Base-by-base conservation (phyloP, 2,888 invertebrate species). In the Esperia sulphurella region DNA sequence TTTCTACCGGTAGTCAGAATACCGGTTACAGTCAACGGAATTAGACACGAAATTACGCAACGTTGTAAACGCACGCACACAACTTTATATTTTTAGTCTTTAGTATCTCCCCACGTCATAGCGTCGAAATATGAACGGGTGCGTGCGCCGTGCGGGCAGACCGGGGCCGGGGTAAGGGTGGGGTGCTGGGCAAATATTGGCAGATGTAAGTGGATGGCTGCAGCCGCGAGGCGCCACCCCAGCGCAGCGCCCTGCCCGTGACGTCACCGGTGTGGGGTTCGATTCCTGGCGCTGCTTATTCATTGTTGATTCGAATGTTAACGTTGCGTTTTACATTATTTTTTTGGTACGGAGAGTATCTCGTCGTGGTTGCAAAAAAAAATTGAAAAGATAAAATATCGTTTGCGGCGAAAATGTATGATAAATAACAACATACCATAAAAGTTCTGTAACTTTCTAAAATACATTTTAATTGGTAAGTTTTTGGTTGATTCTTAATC, bases 131-230 rank as follows among this genome's bases (percentile, higher is more conserved):
- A 85, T 82, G 84, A 81, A 83, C 84, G 86, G 85, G 81, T 82
- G 83, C 75, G 83, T 72, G 68, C 57, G 57, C 83, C 61, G 64
- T 21, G 43, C 54, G 44, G 29, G 38, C 13, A 14, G 48, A 77
- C 80, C 33, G 40, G 38, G 52, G 57, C 55, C 68, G 71, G 84
- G 85, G 75, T 74, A 72, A 81, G 57, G 57, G 69, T 68, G 72
- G 83, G 85, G 75, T 74, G 72, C 81, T 85, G 79, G 83, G 91
- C 80, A 90, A 92, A 92, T 92, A 92, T 92, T 92, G 91, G 91
- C 91, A 84, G 90, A 89, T 90, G 91, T 91, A 91, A 92, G 92
- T 92, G 91, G 92, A 91, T 91, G 91, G 72, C 77, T 78, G 84
- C 84, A 82, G 84, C 84, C 82, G 71, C 69, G 79, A 78, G 79